phyloP scores from a whole-genome alignment of 2,797 vertebrate species.

The Sebastolobus alascanus region DNA sequence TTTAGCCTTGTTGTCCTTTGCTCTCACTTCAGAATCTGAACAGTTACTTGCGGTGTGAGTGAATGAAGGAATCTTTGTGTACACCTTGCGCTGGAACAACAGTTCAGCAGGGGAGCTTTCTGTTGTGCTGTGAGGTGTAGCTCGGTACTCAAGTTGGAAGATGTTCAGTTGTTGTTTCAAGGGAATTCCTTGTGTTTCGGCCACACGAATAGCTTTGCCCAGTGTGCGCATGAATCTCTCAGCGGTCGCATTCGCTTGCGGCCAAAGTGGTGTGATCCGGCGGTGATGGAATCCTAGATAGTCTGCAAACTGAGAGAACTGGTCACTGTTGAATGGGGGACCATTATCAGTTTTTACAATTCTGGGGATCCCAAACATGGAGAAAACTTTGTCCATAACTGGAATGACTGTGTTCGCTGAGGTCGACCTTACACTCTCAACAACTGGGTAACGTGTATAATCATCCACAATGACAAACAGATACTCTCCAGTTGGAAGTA shows the following conservation, averaged over 20 bases:
- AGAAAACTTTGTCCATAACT: neutral
- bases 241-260: too few species aligned
- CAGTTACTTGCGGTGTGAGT: too few species aligned
- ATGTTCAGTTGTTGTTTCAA: too few species aligned
- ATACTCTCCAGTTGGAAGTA: constrained; percentile 38
- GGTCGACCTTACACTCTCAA: neutral
- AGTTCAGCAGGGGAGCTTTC: neutral
- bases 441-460: constrained; percentile 23
- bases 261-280: too few species aligned
- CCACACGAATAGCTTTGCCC: too few species aligned
- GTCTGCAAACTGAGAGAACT: neutral
- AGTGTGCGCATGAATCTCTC: too few species aligned
- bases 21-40: neutral
- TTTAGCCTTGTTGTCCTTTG: neutral
- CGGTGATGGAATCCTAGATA: neutral
- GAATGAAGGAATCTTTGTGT: neutral
- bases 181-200: too few species aligned
- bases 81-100: neutral
- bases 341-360: neutral
- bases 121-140: too few species aligned
- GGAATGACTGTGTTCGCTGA: neutral
- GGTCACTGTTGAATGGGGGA: neutral
- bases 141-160: too few species aligned
- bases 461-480: constrained; percentile 36
- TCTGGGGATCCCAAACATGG: neutral